These are phyloP conservation scores for Lophotis ruficrista DNA, from an alignment of 2,113 vertebrate genomes.

Conservation along the genomic window DNA sequence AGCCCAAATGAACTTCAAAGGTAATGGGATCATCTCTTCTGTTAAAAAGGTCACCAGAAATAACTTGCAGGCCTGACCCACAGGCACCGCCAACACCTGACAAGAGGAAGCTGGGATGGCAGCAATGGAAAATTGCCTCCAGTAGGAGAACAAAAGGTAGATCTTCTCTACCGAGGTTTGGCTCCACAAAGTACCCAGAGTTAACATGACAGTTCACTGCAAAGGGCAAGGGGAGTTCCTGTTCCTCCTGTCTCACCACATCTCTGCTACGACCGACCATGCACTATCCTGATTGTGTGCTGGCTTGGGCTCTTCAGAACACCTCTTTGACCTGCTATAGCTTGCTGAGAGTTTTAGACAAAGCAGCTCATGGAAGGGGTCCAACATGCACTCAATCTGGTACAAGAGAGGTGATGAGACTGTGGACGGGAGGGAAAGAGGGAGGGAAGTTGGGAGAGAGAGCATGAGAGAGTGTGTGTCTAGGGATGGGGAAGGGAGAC, in stretches of 20 bases:
- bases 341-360: background rate
- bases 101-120: background rate
- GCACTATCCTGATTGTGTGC: background rate
- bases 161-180: background rate
- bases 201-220: background rate
- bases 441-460: background rate
- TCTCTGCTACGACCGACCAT: background rate
- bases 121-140: background rate
- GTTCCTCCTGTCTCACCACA: background rate
- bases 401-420: background rate
- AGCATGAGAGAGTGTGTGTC: fast-evolving
- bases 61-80: background rate
- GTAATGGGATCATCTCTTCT: background rate
- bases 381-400: fast-evolving
- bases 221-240: background rate
- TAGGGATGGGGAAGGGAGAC: background rate
- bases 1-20: background rate
- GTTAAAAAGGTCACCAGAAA: background rate
- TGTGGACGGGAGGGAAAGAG: background rate
- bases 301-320: background rate
- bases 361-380: background rate
- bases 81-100: background rate
- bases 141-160: background rate
- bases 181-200: background rate
- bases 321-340: background rate